Evolutionary conservation across 2,888 invertebrate genomes (phyloP), one percentile per base, ranked within the genome.

Genomic region (Tridacna gigas): DNA sequence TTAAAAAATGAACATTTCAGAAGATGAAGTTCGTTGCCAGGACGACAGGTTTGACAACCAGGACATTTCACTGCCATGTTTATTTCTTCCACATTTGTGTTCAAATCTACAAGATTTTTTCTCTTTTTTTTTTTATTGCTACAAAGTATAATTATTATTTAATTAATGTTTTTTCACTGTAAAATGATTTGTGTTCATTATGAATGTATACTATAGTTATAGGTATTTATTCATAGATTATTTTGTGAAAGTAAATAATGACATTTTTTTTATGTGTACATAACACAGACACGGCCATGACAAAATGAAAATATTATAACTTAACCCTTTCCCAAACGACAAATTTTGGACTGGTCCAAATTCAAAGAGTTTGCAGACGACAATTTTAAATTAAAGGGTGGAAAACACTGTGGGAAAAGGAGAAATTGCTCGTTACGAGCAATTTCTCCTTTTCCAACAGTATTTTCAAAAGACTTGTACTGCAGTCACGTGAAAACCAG

Each of bases 141-240:
- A 60, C 60, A 20, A 60, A 20, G n/a, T 60, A 60, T 63, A 63
- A 63, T 25, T 63, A 63, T 63, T 25, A 25, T 63, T 63, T 63
- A 63, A 20, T 63, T 63, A n/a, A 63, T 25, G 13, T 25, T 60
- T 18, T 60, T 18, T 37, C 37, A 37, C 37, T 37, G 37, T 37
- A 37, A 37, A 37, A 37, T 37, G 2, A 45, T 45, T 28, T 71
- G 71, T 71, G 71, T 71, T 71, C 71, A 71, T 22, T n/a, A 71
- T 71, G 15, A 47, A 51, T 71, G 71, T 71, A 37, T 37, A 37
- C 37, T 4, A 37, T 37, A 71, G 71, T n/a, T 51, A 51, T 71
- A 71, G 71, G 71, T 71, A 71, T 71, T 71, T 71, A 71, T 67
- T 67, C n/a, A 67, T 67, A 67, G 67, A 67, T 56, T 56, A 20